Evolutionary conservation across 2,888 invertebrate genomes (phyloP).

Genomic region (Chrysolina oricalcia): DNA sequence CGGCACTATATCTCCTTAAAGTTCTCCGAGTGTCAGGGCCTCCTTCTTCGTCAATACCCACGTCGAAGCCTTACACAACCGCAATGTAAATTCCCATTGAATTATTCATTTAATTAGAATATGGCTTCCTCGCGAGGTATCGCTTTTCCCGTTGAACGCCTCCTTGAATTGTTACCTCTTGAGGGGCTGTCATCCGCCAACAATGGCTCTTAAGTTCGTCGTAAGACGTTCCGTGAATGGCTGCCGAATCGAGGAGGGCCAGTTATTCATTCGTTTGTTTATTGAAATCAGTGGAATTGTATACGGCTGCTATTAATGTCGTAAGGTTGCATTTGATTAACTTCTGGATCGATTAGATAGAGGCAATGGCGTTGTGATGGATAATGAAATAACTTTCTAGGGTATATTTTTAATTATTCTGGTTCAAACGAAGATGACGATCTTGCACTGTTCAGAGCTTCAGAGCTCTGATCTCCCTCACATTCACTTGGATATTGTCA

Average conservation of each 20-base stretch:
- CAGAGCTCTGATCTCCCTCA: no score
- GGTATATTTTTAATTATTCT: no score
- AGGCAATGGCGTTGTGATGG: background rate
- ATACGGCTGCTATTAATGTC: background rate
- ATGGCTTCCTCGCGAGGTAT: constrained; percentile 42
- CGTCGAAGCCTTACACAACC: constrained; percentile 30
- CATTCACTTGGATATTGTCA: no score
- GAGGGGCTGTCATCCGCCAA: constrained; percentile 45
- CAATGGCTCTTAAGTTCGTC: constrained; percentile 39
- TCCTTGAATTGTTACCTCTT: constrained; percentile 43
- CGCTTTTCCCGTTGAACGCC: constrained; percentile 45
- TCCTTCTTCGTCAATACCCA: constrained; percentile 27
- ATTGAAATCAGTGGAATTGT: constrained; percentile 30
- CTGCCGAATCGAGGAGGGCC: constrained; percentile 18
- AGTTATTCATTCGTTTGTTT: constrained; percentile 43
- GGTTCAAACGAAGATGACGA: no score
- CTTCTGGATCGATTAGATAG: background rate
- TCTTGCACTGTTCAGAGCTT: no score
- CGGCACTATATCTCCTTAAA: constrained; percentile 25
- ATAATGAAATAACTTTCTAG: no score
- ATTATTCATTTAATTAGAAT: constrained; percentile 55
- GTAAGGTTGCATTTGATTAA: constrained; percentile 13
- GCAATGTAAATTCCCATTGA: constrained; percentile 48
- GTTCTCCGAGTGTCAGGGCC: background rate
- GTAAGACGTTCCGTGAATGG: constrained; percentile 40